Evolutionary conservation across 2,888 invertebrate species (phyloP), one percentile per base, ranked within the genome.

Genomic region (Spodoptera littoralis): DNA sequence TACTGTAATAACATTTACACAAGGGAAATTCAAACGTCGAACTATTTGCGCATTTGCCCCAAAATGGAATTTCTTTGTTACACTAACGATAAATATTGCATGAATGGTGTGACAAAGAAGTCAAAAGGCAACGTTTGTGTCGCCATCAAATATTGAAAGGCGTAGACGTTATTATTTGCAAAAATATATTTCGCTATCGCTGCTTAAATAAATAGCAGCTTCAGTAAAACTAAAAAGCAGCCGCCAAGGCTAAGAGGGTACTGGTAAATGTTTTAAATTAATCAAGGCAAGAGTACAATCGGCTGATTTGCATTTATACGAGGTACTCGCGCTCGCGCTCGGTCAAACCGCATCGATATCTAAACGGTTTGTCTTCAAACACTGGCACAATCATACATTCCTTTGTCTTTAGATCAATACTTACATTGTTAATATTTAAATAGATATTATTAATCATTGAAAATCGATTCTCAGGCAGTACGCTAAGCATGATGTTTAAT

Each of bases 1-100:
- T 82, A 83, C 87, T 87, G 89, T 91, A 91, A 92, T 91, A 93
- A 93, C 90, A 92, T 93, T 93, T 93, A 92, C 93, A 91, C 93
- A 90, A 77, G 93, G 92, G 92, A 93, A 93, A 93, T 93, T 90
- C 92, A 90, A 91, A 92, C 90, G 89, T 92, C 92, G 90, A 93
- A 93, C 92, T 93, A 92, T 92, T 92, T 91, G 92, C 89, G 87
- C 89, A 84, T 92, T 92, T 90, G 87, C 86, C 89, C 91, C 86
- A 90, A 92, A 90, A 93, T 91, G 88, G 91, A 91, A 92, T 92
- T 92, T 92, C 90, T 92, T 92, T 93, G 90, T 91, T 86, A 87
- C 88, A 84, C 79, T 85, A 86, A 88, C 89, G 87, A 91, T 93
- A 91, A 91, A 92, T 93, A 91, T 92, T 92, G 86, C 84, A 91